These are phyloP conservation scores for Aquatica leii DNA, from an alignment of 2,888 invertebrate species.

Conservation along the genomic window DNA sequence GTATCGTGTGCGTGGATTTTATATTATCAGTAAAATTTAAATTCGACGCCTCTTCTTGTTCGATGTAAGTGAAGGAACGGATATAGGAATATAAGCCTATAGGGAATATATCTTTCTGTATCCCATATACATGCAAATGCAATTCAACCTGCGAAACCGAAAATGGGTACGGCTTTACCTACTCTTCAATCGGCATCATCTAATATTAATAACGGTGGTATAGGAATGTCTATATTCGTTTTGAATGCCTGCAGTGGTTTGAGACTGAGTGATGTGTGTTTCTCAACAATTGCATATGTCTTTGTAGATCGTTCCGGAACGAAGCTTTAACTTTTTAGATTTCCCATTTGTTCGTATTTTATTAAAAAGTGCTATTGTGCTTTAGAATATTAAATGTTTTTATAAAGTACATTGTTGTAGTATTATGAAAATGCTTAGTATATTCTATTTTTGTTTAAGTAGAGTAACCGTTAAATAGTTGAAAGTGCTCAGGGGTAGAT, in stretches of 20 bases:
- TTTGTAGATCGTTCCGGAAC: slow-evolving; percentile 13
- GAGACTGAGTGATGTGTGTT: slow-evolving; percentile 33
- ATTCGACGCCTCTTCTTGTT: slow-evolving; percentile 31
- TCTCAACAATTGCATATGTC: slow-evolving; percentile 20
- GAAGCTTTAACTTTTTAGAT: slow-evolving; percentile 1
- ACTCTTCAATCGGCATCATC: slow-evolving; percentile 50
- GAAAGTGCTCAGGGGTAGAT: slow-evolving; percentile 9
- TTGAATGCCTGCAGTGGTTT: slow-evolving; percentile 39
- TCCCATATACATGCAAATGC: slow-evolving; percentile 60
- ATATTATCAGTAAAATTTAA: slow-evolving; percentile 21
- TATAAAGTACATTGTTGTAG: no score
- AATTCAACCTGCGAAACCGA: slow-evolving; percentile 53
- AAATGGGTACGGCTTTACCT: slow-evolving; percentile 51
- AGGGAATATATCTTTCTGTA: slow-evolving; percentile 47
- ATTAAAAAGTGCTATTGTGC: not conserved
- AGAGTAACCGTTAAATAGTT: not conserved
- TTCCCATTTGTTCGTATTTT: slow-evolving; percentile 6
- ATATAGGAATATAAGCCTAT: slow-evolving; percentile 38
- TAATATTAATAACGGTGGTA: slow-evolving; percentile 50
- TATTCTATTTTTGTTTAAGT: slow-evolving; percentile 10
- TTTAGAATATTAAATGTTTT: not conserved
- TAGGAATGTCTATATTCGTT: slow-evolving; percentile 39
- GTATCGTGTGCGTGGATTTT: slow-evolving; percentile 7
- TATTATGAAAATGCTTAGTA: not conserved
- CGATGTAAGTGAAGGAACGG: slow-evolving; percentile 23